phyloP scores from a whole-genome alignment of 2,113 vertebrate species.

The Xiphorhynchus elegans region DNA sequence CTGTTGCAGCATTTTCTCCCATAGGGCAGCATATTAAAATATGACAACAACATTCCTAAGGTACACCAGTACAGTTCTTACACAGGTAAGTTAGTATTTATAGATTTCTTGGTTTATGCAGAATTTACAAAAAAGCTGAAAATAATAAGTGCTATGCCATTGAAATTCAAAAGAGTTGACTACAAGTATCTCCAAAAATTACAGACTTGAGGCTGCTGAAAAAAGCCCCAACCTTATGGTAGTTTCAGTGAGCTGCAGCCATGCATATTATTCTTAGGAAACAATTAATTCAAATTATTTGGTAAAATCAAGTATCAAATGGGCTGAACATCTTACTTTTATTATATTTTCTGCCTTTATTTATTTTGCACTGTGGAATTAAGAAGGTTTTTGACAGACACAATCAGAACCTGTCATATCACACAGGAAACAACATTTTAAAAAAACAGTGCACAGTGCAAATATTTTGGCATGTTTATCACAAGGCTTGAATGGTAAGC shows the following conservation, averaged over 20 bases:
- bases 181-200: background rate
- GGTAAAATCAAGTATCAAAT: conserved; percentile 26
- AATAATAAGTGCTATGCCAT: background rate
- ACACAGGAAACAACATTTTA: conserved; percentile 18
- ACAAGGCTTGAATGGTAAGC: conserved; percentile 28
- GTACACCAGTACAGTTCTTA: background rate
- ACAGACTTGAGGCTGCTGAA: background rate
- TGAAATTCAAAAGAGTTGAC: conserved; percentile 9
- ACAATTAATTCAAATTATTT: conserved; percentile 19
- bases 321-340: conserved; percentile 2
- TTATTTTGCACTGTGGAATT: conserved; percentile 38
- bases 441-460: conserved; percentile 43
- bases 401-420: conserved; percentile 51
- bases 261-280: conserved; percentile 16
- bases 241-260: background rate
- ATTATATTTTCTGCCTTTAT: background rate
- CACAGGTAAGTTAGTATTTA: background rate
- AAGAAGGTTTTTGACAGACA: conserved; percentile 50
- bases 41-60: background rate
- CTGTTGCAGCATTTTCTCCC: background rate
- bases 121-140: background rate
- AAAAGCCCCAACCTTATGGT: background rate
- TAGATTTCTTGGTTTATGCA: background rate
- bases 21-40: background rate
- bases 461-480: conserved; percentile 60